Conservation (phyloP, 2,797 vertebrate genomes). For the Sebastes itinus region DNA sequence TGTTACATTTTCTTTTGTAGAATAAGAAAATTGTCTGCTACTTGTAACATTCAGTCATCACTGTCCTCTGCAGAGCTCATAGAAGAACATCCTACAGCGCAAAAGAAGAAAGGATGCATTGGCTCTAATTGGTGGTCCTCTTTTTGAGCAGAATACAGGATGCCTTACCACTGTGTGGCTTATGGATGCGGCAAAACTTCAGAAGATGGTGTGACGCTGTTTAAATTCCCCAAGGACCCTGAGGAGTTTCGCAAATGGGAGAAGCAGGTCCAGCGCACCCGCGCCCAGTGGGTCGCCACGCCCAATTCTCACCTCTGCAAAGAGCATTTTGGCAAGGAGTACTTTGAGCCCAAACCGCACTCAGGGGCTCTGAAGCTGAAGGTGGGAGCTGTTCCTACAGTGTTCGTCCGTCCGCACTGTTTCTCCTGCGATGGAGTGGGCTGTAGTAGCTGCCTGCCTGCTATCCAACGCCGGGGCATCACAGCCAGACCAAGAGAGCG, state of each 20-base stretch:
- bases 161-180: slow-evolving; percentile 82
- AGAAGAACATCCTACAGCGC: not conserved
- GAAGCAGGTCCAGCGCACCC: slow-evolving; percentile 82
- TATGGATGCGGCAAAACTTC: slow-evolving; percentile 81
- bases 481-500: slow-evolving; percentile 28
- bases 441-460: slow-evolving; percentile 62
- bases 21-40: not conserved
- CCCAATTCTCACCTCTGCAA: slow-evolving; percentile 79
- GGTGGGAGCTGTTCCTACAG: slow-evolving; percentile 77
- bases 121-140: not conserved
- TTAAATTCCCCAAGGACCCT: slow-evolving; percentile 80
- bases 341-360: slow-evolving; percentile 70
- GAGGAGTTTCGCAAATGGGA: slow-evolving; percentile 81
- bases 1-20: not conserved
- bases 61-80: slow-evolving; percentile 19
- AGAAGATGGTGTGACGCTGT: slow-evolving; percentile 76
- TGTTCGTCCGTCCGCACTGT: slow-evolving; percentile 78
- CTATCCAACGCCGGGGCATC: slow-evolving; percentile 45
- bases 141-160: slow-evolving; percentile 29
- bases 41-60: not conserved
- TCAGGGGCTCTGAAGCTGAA: slow-evolving; percentile 65
- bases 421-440: slow-evolving; percentile 63
- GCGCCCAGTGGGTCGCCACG: slow-evolving; percentile 73
- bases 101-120: not conserved
- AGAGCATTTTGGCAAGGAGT: slow-evolving; percentile 83